Conservation (phyloP, 2,888 invertebrate species). For the Lutraria lutraria region DNA sequence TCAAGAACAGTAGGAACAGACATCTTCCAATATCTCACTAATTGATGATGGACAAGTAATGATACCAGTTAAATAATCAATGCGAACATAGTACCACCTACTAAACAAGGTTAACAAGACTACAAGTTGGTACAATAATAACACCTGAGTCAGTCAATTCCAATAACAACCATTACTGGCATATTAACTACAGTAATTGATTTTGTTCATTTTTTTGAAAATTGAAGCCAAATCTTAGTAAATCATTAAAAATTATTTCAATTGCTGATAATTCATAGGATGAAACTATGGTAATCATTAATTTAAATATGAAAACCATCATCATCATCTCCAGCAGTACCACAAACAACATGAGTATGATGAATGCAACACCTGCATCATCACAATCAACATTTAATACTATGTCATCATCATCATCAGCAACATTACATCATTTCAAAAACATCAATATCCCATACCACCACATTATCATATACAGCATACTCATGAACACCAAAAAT, state of each 20-base stretch:
- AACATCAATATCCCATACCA: neutral
- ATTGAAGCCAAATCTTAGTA: no score
- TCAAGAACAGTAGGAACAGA: neutral
- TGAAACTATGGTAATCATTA: neutral
- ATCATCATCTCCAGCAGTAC: neutral
- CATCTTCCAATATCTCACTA: constrained; percentile 3
- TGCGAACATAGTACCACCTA: neutral
- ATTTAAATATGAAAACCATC: neutral
- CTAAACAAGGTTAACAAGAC: constrained; percentile 5
- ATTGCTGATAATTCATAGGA: neutral
- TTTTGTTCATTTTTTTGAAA: no score
- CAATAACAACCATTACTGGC: neutral
- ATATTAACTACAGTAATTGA: neutral
- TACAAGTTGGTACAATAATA: neutral
- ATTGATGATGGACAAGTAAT: constrained; percentile 13
- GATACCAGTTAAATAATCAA: neutral
- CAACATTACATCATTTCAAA: neutral
- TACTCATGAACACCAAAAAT: neutral
- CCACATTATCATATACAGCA: neutral
- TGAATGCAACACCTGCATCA: neutral
- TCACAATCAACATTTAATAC: neutral
- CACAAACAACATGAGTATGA: neutral
- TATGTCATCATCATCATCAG: neutral
- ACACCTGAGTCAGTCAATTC: neutral
- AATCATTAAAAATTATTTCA: no score